Evolutionary conservation across 2,888 invertebrate species (phyloP), one percentile per base, ranked within the genome.

Genomic region (Cheilosia vulpina): DNA sequence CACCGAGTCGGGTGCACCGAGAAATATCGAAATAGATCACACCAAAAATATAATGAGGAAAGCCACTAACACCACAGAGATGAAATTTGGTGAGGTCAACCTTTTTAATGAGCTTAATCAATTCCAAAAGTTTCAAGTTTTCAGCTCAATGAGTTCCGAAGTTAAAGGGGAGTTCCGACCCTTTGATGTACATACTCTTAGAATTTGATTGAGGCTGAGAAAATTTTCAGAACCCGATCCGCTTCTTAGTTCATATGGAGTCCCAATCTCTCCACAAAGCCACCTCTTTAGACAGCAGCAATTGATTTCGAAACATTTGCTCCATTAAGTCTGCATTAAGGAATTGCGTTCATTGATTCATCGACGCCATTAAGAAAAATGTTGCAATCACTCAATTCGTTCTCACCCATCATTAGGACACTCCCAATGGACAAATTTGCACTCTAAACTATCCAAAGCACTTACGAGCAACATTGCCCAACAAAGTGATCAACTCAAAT

Each of bases 351-450:
- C n/a, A 13, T 55, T 66, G 78, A 82, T 83, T 66, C 41, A 78
- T 78, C 60, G 65, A 62, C 55, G 60, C 78, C 77, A 82, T 77
- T 82, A 76, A n/a, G 4, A 24, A 24, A 21, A 62, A 9, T 47
- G 31, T 31, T 21, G 60, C 52, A 75, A 69, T 69, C 76, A 58
- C 57, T 71, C 57, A 21, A 43, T 34, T 34, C 55, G 52, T 38
- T 53, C 62, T 43, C 19, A 21, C 11, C 38, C 62, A 15, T 65
- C 73, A 73, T 76, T 58, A 76, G 31, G 1, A 41, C 27, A 43
- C 57, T 75, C 83, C 79, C 83, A 53, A 5, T 73, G 63, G 73
- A 63, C 79, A 79, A 73, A 84, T 84, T 79, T 79, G 63, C 83
- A 62, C 62, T 72, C 78, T 62, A 41, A 83, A 73, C 52, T 72